Evolutionary conservation across 23 tunicate genomes (phyloP).

Genomic region (Phallusia fumigata): DNA sequence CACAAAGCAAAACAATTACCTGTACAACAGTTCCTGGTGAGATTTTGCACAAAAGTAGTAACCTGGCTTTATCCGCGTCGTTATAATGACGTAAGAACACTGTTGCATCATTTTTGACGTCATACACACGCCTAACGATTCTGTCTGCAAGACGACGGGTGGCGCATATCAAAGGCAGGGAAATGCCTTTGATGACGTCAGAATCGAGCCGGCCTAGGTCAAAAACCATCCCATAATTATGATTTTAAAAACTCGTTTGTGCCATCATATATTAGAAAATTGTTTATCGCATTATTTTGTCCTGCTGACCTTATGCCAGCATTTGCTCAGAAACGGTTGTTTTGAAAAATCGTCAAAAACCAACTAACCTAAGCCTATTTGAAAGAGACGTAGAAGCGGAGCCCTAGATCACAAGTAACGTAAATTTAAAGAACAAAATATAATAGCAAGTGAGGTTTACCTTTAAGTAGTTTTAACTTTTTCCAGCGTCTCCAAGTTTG

Average conservation of each 20-base stretch:
- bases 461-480: neutral
- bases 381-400: no score
- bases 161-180: conserved; percentile 67
- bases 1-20: conserved; percentile 4
- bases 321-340: no score
- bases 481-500: conserved; percentile 29
- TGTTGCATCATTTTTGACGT: conserved; percentile 26
- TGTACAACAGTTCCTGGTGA: conserved; percentile 60
- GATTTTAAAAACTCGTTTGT: no score
- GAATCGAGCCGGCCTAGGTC: conserved; percentile 45
- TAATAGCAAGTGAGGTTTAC: neutral
- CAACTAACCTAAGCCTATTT: no score
- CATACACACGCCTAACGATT: conserved; percentile 37
- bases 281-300: no score
- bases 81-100: conserved; percentile 26
- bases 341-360: no score
- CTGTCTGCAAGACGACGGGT: conserved; percentile 70
- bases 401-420: no score
- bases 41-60: conserved; percentile 50
- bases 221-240: no score
- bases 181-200: conserved; percentile 30
- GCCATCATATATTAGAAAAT: no score
- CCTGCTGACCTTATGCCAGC: no score
- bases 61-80: conserved; percentile 38
- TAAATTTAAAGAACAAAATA: no score